These are phyloP conservation scores for Drosophila leonis DNA, from an alignment of 2,888 invertebrate species.

Conservation along the genomic window DNA sequence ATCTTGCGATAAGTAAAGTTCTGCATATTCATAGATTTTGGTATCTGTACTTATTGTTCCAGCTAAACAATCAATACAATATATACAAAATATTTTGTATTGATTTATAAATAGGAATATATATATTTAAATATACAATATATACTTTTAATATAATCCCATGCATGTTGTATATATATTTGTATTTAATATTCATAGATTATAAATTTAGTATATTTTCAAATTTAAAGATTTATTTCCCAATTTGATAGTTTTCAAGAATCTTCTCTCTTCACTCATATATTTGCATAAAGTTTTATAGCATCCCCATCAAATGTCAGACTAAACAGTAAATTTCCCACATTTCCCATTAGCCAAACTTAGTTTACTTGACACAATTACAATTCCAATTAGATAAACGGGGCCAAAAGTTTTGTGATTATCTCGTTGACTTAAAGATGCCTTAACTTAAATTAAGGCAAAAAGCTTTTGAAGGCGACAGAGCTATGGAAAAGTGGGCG, in stretches of 20 bases:
- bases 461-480: conserved; percentile 21
- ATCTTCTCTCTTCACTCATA: neutral
- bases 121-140: neutral
- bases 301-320: conserved; percentile 13
- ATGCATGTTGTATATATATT: neutral
- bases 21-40: neutral
- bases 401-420: conserved; percentile 13
- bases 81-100: too few relatives aligned
- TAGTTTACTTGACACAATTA: conserved; percentile 44
- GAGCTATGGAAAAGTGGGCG: neutral
- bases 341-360: conserved; percentile 33
- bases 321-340: conserved; percentile 24
- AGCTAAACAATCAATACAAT: neutral
- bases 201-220: neutral
- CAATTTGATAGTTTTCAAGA: neutral
- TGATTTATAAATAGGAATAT: too few relatives aligned
- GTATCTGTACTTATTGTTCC: neutral
- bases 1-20: neutral
- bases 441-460: conserved; percentile 52
- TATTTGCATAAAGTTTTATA: conserved; percentile 9
- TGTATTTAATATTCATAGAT: neutral
- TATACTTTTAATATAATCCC: neutral
- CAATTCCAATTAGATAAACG: conserved; percentile 38
- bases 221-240: neutral
- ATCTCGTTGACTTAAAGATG: conserved; percentile 41